Conservation (phyloP, 2,797 vertebrate species). For the Smutsia gigantea region DNA sequence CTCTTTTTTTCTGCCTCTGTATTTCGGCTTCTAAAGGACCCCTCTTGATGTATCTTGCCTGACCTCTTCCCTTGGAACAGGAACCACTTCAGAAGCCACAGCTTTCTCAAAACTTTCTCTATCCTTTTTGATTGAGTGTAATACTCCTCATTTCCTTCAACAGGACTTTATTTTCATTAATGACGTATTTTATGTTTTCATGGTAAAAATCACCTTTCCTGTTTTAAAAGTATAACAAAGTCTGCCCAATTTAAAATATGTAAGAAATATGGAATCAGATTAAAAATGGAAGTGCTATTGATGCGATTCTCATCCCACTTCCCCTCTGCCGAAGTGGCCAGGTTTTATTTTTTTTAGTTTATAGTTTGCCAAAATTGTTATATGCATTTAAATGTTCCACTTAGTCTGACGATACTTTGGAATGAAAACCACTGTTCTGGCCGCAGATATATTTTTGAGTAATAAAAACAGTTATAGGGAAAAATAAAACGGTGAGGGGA, state of each 20-base stretch:
- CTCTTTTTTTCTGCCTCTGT: background rate
- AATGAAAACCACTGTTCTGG: conserved; percentile 36
- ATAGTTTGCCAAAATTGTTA: conserved; percentile 20
- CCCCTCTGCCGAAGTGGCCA: background rate
- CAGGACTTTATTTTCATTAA: background rate
- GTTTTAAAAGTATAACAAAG: background rate
- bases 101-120: background rate
- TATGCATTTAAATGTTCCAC: conserved; percentile 42
- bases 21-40: background rate
- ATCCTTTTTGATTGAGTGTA: background rate
- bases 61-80: background rate
- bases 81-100: background rate
- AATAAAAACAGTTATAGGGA: background rate
- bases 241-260: background rate
- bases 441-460: background rate
- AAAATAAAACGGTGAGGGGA: background rate
- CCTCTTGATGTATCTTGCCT: background rate
- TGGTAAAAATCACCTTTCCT: background rate
- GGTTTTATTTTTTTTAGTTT: background rate
- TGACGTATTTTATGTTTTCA: background rate
- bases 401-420: background rate
- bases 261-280: background rate
- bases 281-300: background rate
- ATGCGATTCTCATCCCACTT: background rate
- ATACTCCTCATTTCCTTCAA: background rate